Base-by-base conservation (phyloP, 2,888 invertebrate genomes). In the Leucophora obtusa region DNA sequence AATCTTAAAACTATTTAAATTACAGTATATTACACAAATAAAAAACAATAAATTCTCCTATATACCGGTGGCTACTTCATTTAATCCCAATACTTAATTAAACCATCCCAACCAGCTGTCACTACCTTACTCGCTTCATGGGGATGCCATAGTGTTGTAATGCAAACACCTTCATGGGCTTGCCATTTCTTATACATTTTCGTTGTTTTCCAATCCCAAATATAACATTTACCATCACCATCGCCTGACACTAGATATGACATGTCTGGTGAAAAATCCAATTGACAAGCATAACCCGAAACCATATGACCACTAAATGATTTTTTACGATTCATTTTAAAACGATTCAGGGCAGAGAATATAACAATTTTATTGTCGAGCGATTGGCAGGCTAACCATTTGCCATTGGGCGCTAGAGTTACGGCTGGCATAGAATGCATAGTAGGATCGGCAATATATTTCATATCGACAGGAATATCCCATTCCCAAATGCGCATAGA, bases 131-230 rank as follows among this genome's bases (percentile, higher is more conserved):
- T 98, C 2, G 98, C 96, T 90, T 99, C 99, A 88, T 99, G 99
- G 0, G 99, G 99, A 92, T 99, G 99, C 99, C 99, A 99, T 15
- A 99, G 91, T 0, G 95, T 94, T 15, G 95, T 93, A 82, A 98
- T 98, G 89, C 99, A 99, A 15, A 99, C 98, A 79, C 97, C 97
- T 85, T 99, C 98, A 89, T 99, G 99, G 0, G 99, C 99, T 90
- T 99, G 98, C 97, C 99, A 99, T 89, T 98, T 98, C 90, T 97
- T 98, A 91, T 97, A 98, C 82, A 99, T 92, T 91, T 98, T 98
- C 82, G 99, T 99, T 0, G 98, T 98, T 90, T 99, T 99, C 99
- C 99, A 99, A 89, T 99, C 99, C 99, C 99, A 99, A 56, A 99
- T 94, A 90, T 97, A 99, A 86, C 98, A 95, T 91, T 98, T 98